Conservation (phyloP, 2,797 vertebrate genomes). For the Ctenopoma multispine region DNA sequence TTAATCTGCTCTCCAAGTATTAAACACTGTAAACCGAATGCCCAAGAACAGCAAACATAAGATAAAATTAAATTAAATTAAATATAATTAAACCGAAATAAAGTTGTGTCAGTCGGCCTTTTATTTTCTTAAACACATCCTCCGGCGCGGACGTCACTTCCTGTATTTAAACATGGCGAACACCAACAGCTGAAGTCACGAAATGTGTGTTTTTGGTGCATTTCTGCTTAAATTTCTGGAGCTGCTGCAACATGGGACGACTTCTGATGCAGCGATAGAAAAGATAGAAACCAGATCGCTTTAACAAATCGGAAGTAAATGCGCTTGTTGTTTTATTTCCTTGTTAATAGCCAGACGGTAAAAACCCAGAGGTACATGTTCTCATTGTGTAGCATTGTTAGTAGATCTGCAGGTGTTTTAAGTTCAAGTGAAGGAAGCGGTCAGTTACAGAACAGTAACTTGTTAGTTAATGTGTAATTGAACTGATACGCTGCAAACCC, state of each 20-base stretch:
- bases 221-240: background rate
- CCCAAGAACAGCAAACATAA: no score
- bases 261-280: background rate
- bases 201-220: constrained; percentile 40
- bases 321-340: background rate
- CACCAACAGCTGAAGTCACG: constrained; percentile 1
- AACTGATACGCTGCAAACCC: no score
- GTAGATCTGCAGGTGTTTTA: background rate
- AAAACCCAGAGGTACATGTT: constrained; percentile 1
- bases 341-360: background rate
- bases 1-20: no score
- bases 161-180: constrained; percentile 80
- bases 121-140: background rate
- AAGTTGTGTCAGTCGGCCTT: no score
- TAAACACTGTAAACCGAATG: no score
- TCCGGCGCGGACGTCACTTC: constrained; percentile 59
- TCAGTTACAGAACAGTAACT: background rate
- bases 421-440: background rate
- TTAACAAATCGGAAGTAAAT: constrained; percentile 25
- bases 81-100: background rate
- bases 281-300: constrained; percentile 13
- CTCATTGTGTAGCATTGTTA: constrained; percentile 24
- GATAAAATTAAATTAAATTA: no score
- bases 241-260: background rate
- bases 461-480: no score